A percentile compares a stretch with the other conserved stretches of the same genome.
phyloP scores from a whole-genome alignment of 2,797 vertebrate species.

The Pangasius djambal region DNA sequence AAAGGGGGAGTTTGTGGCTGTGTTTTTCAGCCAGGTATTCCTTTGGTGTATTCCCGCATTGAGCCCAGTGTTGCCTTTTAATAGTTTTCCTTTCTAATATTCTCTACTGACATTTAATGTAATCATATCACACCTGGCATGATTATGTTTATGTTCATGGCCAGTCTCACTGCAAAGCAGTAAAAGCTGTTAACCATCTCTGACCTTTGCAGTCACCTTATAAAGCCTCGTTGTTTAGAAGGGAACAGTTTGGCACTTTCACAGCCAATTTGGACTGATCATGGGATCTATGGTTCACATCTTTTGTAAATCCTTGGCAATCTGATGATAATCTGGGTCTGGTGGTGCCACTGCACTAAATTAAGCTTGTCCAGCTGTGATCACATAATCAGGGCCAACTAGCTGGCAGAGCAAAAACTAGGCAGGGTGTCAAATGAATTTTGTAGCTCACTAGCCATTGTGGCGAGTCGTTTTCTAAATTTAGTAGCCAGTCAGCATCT shows the following conservation, averaged over 20 bases:
- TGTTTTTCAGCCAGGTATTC: not conserved
- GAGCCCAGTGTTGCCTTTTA: not conserved
- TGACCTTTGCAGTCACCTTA: slow-evolving; percentile 69
- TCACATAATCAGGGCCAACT: slow-evolving; percentile 57
- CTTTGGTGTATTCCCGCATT: not conserved
- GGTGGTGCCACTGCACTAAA: not conserved
- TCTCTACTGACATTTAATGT: slow-evolving; percentile 7
- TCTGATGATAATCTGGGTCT: slow-evolving; percentile 67
- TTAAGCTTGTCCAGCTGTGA: slow-evolving; percentile 40
- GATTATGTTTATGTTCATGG: not conserved
- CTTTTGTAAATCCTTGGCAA: slow-evolving; percentile 49
- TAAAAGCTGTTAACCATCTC: slow-evolving; percentile 38
- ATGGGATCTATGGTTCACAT: slow-evolving; percentile 33
- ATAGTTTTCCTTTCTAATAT: slow-evolving; percentile 14
- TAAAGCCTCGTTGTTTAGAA: slow-evolving; percentile 67
- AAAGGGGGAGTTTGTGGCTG: not conserved
- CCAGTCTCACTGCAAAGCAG: slow-evolving; percentile 42
- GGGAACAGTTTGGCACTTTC: slow-evolving; percentile 56
- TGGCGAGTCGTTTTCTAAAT: not conserved
- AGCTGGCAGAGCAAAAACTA: slow-evolving; percentile 55
- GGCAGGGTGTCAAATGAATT: not conserved
- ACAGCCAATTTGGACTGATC: slow-evolving; percentile 62
- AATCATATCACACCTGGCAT: not conserved
- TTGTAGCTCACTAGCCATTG: not conserved
- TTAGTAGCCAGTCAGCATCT: not conserved